Evolutionary conservation across 64 coral and sea anemone genomes (phyloP).

Genomic region (Anthopleura sola): DNA sequence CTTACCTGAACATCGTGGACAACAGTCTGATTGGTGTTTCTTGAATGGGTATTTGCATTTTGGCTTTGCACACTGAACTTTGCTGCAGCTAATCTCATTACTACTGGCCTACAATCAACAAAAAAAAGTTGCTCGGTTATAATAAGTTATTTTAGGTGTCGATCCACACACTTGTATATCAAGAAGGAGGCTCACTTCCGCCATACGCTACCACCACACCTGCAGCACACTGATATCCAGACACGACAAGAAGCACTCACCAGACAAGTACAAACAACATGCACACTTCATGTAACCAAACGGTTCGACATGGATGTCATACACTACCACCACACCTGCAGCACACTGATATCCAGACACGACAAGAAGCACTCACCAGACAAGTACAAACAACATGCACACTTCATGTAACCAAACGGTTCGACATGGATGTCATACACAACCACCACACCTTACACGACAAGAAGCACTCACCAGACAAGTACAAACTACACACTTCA

Average conservation of each 20-base stretch:
- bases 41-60: constrained; percentile 56
- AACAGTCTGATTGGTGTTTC: constrained; percentile 64
- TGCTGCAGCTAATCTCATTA: constrained; percentile 61
- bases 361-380: constrained; percentile 46
- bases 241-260: constrained; percentile 33
- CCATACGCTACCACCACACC: no score
- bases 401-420: constrained; percentile 46
- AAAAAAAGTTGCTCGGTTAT: no score
- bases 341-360: no score
- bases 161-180: no score
- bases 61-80: constrained; percentile 64
- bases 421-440: neutral
- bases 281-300: constrained; percentile 55
- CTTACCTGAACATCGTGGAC: constrained; percentile 67
- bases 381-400: constrained; percentile 62
- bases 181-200: no score
- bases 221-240: no score
- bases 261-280: constrained; percentile 65
- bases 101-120: constrained; percentile 40
- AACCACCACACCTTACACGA: no score
- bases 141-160: no score
- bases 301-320: neutral
- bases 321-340: no score
- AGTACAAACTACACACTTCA: constrained; percentile 71
- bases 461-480: constrained; percentile 59